Conservation (phyloP, 2,797 vertebrate species). For the Malurus splendens region DNA sequence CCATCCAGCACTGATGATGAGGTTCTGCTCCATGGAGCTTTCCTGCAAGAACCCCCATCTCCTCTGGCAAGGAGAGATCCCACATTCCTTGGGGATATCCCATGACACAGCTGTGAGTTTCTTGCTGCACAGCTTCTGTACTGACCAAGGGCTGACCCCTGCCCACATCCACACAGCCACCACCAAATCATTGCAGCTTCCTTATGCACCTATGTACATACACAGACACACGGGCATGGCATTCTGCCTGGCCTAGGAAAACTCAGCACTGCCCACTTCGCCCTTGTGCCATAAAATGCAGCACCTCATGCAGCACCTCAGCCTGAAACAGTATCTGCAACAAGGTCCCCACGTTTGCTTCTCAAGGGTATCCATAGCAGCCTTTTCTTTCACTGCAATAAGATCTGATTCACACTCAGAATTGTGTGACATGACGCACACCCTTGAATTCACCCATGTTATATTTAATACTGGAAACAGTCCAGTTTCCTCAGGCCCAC, state of each 20-base stretch:
- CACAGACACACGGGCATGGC: background rate
- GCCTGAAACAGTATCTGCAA: background rate
- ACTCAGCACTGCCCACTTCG: background rate
- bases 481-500: background rate
- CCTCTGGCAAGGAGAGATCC: background rate
- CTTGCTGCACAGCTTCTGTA: background rate
- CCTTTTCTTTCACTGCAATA: background rate
- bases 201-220: rapidly evolving
- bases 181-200: background rate
- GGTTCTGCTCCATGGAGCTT: background rate
- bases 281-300: background rate
- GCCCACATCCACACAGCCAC: background rate
- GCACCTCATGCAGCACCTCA: background rate
- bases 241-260: background rate
- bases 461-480: background rate
- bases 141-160: background rate
- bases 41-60: background rate
- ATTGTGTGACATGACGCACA: background rate
- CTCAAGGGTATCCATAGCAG: background rate
- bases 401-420: background rate
- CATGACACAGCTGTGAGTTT: background rate
- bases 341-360: background rate
- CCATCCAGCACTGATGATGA: rapidly evolving
- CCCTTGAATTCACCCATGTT: background rate
- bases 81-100: background rate